Base-by-base conservation (phyloP, 2,888 invertebrate species). In the Chirona hameri region DNA sequence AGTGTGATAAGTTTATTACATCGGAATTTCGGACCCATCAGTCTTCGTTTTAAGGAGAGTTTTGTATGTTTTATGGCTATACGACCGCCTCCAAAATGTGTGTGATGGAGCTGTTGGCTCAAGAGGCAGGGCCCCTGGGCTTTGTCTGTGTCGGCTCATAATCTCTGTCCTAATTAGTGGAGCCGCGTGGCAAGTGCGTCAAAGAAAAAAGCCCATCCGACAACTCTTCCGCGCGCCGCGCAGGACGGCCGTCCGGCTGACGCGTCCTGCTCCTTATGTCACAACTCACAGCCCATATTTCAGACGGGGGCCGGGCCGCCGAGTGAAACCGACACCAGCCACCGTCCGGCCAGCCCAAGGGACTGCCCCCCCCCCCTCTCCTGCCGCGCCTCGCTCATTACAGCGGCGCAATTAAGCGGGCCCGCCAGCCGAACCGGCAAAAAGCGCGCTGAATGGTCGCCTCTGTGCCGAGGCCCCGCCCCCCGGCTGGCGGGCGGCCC, bases 371-470 rank as follows among this genome's bases (percentile, higher is more conserved):
- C 76, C 24, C 76, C 76, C 39, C 31, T 39, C 39, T 39, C 39
- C 39, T 7, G 39, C 39, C 21, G 60, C 12, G 76, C 21, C 76
- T 18, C 76, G 46, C 76, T 80, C 80, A 80, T 80, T 80, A 80
- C 7, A 18, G 52, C 7, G 18, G 52, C 29, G 80, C 55, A 80
- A 80, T 80, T 80, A 80, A 80, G 80, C 80, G 52, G 52, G 52
- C 29, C 29, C 29, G 29, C 14, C 52, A 27, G 3, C 4, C 29
- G 12, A 12, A 15, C 52, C 80, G 80, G 52, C 80, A 80, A 80
- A 80, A 80, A 80, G 80, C 52, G 52, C 48, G 80, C 80, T 80
- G 80, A 80, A 52, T 80, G 80, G 80, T 52, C 80, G 80, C 52
- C 80, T n/a, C 24, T 80, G 52, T 27, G 29, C 52, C 15, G 24